A percentile compares a stretch with the other conserved stretches of the same genome.
Conservation (phyloP, 2,888 invertebrate genomes). For the Tipula helvola region DNA sequence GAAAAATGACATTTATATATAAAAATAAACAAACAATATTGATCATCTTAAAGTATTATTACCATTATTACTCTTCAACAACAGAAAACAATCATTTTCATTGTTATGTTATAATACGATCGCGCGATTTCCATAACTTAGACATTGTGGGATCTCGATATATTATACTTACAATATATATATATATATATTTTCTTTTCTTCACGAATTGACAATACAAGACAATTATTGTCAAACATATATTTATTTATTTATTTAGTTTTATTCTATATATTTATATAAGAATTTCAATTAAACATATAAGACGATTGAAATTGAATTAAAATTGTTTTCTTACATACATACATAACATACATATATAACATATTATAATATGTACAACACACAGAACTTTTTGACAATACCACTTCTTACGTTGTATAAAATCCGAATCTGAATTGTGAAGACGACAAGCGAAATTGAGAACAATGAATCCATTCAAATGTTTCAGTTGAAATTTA, state of each 20-base stretch:
- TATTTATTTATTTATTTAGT: constrained; percentile 4
- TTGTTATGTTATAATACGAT: not conserved
- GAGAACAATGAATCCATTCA: constrained; percentile 17
- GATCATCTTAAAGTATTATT: not conserved
- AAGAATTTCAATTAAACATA: constrained; percentile 4
- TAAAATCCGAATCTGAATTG: not conserved
- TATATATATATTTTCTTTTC: constrained; percentile 4
- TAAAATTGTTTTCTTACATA: not conserved
- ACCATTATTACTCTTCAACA: not conserved
- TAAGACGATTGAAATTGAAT: constrained; percentile 4
- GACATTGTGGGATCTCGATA: not conserved
- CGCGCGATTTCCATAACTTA: not conserved
- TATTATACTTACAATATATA: not conserved
- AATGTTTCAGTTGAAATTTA: constrained; percentile 12
- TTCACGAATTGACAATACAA: constrained; percentile 4
- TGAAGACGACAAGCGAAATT: not conserved
- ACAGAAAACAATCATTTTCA: not conserved
- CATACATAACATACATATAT: not conserved
- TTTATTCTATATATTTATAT: not conserved
- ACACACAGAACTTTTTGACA: not conserved
- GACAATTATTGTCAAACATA: constrained; percentile 4
- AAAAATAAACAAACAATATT: not conserved
- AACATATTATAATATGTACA: no score
- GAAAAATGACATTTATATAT: not conserved
- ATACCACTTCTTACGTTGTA: not conserved